A percentile compares a stretch with the other conserved stretches of the same genome.
These are phyloP conservation scores for Synaphobranchus kaupii DNA, from an alignment of 2,797 vertebrate species.

Conservation along the genomic window DNA sequence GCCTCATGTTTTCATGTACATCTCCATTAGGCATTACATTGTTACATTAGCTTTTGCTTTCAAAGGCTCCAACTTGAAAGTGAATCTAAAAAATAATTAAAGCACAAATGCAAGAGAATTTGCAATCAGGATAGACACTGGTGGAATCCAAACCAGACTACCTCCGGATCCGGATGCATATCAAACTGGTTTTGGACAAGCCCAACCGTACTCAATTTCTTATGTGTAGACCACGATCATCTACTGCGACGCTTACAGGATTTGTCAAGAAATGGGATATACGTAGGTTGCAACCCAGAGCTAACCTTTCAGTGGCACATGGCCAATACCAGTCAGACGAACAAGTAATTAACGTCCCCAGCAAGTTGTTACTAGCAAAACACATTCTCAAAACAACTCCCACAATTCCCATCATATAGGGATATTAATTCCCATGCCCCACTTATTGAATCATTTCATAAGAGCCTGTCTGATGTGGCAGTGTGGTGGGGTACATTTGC, in stretches of 20 bases:
- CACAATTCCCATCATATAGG: neutral
- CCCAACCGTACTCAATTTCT: too few species aligned
- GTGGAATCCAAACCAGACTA: too few species aligned
- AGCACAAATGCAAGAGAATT: too few species aligned
- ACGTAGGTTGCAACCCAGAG: neutral
- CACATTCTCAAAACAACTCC: neutral
- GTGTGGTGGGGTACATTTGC: neutral
- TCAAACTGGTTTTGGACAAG: too few species aligned
- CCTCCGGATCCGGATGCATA: too few species aligned
- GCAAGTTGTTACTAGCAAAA: neutral
- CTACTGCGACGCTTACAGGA: neutral
- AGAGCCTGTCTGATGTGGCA: neutral
- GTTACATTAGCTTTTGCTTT: neutral
- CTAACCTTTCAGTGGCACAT: neutral
- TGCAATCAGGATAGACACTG: too few species aligned
- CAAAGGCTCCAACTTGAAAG: neutral
- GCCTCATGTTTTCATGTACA: too few species aligned
- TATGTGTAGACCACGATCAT: too few species aligned
- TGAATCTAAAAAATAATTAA: too few species aligned
- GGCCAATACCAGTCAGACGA: neutral
- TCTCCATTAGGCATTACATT: too few species aligned
- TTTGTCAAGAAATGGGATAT: neutral
- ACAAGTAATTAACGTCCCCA: neutral
- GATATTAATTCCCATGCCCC: neutral
- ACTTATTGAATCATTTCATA: neutral